Evolutionary conservation across 2,113 vertebrate genomes (phyloP).

Genomic region (Corydoras maculifer): DNA sequence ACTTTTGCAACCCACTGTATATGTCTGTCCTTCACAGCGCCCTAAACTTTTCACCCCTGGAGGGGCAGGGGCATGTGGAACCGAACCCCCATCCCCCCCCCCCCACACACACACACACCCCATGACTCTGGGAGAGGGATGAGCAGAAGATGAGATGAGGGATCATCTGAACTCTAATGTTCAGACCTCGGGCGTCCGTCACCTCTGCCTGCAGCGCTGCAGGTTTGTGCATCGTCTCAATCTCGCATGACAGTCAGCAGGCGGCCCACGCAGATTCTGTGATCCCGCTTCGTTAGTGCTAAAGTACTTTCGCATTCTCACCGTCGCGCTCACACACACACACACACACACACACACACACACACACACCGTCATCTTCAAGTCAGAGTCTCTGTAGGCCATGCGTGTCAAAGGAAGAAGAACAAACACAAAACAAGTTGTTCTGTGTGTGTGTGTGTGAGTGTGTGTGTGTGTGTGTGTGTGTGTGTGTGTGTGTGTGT

Average conservation of each 20-base stretch:
- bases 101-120: too few relatives aligned
- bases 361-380: neutral
- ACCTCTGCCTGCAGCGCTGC: slow-evolving; percentile 3
- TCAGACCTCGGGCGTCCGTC: neutral
- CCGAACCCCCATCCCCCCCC: too few relatives aligned
- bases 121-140: too few relatives aligned
- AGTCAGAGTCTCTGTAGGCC: neutral
- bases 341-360: neutral
- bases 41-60: too few relatives aligned
- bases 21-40: too few relatives aligned
- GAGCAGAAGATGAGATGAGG: too few relatives aligned
- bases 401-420: slow-evolving; percentile 7
- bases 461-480: too few relatives aligned
- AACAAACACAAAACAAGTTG: slow-evolving; percentile 12
- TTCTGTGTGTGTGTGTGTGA: neutral
- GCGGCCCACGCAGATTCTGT: slow-evolving; percentile 17
- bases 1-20: too few relatives aligned
- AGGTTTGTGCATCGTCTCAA: neutral
- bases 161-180: neutral
- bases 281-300: slow-evolving; percentile 16
- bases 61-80: too few relatives aligned
- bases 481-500: too few relatives aligned
- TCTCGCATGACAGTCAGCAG: slow-evolving; percentile 13
- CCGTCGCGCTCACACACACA: neutral
- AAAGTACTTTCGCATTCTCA: slow-evolving; percentile 13